Evolutionary conservation across 2,888 invertebrate species (phyloP), one percentile per base, ranked within the genome.

Genomic region (Ditylenchus weischeri): DNA sequence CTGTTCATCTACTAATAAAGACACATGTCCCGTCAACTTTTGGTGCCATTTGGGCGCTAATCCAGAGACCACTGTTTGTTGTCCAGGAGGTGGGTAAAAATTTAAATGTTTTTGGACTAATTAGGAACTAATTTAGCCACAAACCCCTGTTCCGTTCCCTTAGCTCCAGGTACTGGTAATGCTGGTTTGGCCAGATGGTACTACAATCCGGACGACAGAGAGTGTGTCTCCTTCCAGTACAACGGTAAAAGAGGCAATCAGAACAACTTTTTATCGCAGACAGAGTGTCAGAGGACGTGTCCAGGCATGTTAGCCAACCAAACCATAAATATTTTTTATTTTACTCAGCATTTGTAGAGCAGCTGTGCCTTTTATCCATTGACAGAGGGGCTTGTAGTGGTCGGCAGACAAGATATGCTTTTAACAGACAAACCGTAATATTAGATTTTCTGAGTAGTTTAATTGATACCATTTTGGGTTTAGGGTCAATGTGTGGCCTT

Each of bases 101-200:
- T 23, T 69, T 36, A 35, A 13, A 1, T 13, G n/a, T 59, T 43
- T 3, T 43, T 43, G 43, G 43, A 43, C 3, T 29, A 29, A 29
- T 29, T 4, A 49, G 5, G 18, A 15, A 15, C 35, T 21, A 13
- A 65, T 78, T 57, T 62, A 79, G 80, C 83, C 8, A 83, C 83
- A 8, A 83, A 83, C 65, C 79, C 81, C 0, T 83, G 83, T 74
- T 82, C 81, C 0, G 83, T 83, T 8, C 83, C 83, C 3, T 65
- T 83, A 35, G 79, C 83, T 0, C 83, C 83, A 5, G 83, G 83
- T 54, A 83, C 83, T 13, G 83, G 83, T 61, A 79, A 78, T 64
- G 68, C 71, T 19, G 76, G 78, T 35, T 64, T 72, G 43, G 68
- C 65, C 0, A 65, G 81, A 64, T 82, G 76, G 69, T 83, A 83